A percentile compares a stretch with the other conserved stretches of the same genome.
Conservation (phyloP, 1,140 invertebrate species). For the Augochlora pura region DNA sequence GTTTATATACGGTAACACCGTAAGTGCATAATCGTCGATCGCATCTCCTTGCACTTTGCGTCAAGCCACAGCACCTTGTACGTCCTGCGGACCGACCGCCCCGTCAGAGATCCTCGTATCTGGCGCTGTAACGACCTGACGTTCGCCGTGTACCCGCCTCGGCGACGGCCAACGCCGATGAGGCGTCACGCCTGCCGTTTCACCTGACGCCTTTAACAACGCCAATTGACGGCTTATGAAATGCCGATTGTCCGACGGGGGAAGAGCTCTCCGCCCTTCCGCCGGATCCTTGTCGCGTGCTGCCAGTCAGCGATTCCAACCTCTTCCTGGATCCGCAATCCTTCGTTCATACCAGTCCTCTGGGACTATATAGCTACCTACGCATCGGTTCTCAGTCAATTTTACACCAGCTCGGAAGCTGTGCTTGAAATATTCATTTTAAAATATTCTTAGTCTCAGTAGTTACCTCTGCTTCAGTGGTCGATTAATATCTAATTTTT, state of each 20-base stretch:
- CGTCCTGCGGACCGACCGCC: slow-evolving; percentile 45
- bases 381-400: too few relatives aligned
- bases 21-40: slow-evolving; percentile 80
- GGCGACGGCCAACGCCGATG: slow-evolving; percentile 10
- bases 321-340: neutral
- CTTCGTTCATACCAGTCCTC: too few relatives aligned
- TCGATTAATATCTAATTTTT: too few relatives aligned
- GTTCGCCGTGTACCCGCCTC: slow-evolving; percentile 25
- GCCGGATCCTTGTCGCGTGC: neutral
- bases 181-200: slow-evolving; percentile 10
- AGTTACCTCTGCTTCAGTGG: too few relatives aligned
- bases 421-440: too few relatives aligned
- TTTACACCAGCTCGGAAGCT: too few relatives aligned
- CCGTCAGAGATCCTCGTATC: slow-evolving; percentile 46
- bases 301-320: neutral
- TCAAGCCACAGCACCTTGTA: slow-evolving; percentile 76
- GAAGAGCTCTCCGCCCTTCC: neutral
- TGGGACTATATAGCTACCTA: too few relatives aligned
- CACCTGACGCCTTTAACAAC: slow-evolving; percentile 26
- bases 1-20: slow-evolving; percentile 78
- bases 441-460: too few relatives aligned
- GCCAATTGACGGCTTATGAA: slow-evolving; percentile 28
- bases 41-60: slow-evolving; percentile 80
- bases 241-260: neutral
- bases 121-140: slow-evolving; percentile 46